Base-by-base conservation (phyloP, 35 echinoderm and acorn worm genomes). In the Patiria miniata region DNA sequence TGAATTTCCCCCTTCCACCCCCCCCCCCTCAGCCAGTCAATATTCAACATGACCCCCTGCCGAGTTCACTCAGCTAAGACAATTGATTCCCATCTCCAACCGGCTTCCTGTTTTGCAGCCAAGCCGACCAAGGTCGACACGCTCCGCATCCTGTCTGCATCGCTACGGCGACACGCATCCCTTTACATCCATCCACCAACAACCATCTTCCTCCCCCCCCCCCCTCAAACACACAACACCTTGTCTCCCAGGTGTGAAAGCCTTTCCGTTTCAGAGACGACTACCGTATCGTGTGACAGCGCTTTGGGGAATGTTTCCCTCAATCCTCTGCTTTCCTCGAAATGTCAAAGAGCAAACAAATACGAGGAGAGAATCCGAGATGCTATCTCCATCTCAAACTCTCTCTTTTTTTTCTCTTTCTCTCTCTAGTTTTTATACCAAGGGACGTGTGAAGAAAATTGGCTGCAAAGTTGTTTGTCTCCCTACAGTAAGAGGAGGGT, bases 91-190 rank as follows among this genome's bases (percentile, higher is more conserved):
- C 65, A 32, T 73, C 65, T 34, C 65, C 4, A 47, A 34, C 10
- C 29, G 65, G 65, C 29, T 73, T 73, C 65, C 65, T 73, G 65
- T 73, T 73, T 73, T 73, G 65, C 65, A 73, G 65, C 34, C 29
- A 34, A 30, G 26, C 65, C 65, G 34, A 26, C 65, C 65, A 73
- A 73, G 65, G 65, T 73, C 65, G 65, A 73, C 65, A 73, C 42
- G 42, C 42, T 47, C 42, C 42, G 4, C 42, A 47, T 47, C 42
- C 42, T 12, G n/a, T n/a, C 42, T 4, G 4, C 42, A 47, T 12
- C 12, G 42, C 42, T 12, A 47, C 42, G 4, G 42, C 12, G 42
- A 47, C 4, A 47, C 42, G 12, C 42, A 47, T 47, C 42, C 42
- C 42, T 12, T 47, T 47, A 4, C 42, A 73, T 32, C 26, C 65